A percentile compares a stretch with the other conserved stretches of the same genome.
These are phyloP conservation scores for Gallinago nigripennis DNA, from an alignment of 2,797 vertebrate species.

Conservation along the genomic window DNA sequence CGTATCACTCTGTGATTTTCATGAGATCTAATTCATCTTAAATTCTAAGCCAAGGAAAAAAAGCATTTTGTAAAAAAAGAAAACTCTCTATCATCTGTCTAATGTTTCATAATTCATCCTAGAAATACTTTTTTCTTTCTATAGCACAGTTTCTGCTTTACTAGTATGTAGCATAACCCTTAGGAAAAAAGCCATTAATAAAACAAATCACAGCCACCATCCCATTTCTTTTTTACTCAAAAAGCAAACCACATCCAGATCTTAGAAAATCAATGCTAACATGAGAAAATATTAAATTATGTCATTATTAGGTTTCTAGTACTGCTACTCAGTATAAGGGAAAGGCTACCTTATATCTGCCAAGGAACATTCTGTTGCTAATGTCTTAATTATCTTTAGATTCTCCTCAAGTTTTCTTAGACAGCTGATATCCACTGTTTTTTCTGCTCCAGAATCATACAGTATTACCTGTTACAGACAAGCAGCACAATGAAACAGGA, in stretches of 20 bases:
- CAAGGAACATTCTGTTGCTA: conserved; percentile 87
- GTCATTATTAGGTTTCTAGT: neutral
- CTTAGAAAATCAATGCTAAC: neutral
- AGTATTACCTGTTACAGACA: conserved; percentile 82
- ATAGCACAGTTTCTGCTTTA: neutral
- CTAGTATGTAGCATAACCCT: neutral
- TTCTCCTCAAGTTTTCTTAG: conserved; percentile 82
- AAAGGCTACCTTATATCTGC: conserved; percentile 85
- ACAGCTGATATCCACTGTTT: conserved; percentile 73
- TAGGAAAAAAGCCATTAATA: neutral
- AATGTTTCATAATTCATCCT: neutral
- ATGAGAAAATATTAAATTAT: neutral
- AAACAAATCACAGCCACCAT: neutral
- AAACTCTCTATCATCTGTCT: neutral
- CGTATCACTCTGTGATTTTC: neutral
- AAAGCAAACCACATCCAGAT: neutral
- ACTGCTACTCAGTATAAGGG: neutral
- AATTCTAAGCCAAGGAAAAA: neutral
- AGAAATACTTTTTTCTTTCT: neutral
- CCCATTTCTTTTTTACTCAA: neutral
- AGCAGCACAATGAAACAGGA: neutral
- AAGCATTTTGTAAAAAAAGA: neutral
- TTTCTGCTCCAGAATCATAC: conserved; percentile 86
- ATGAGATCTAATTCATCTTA: rapidly evolving
- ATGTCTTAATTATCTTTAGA: conserved; percentile 69